These are phyloP conservation scores for Peromyscus polionotus DNA, from an alignment of 2,113 vertebrate genomes.

Conservation along the genomic window DNA sequence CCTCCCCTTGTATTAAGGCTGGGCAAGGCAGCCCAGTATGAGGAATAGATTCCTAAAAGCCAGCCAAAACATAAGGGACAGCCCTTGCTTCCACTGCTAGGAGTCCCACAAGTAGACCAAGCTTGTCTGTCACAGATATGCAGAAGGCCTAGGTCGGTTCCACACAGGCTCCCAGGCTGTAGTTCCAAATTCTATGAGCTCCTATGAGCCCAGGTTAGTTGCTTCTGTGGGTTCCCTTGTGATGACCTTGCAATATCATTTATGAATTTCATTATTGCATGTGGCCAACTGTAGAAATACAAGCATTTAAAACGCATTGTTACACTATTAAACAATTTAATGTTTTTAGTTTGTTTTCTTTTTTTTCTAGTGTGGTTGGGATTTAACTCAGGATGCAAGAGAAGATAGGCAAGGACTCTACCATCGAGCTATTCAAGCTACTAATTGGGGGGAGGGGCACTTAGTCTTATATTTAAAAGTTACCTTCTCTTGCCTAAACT, in stretches of 20 bases:
- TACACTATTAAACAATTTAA: background rate
- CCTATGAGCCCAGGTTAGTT: background rate
- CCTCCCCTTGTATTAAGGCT: background rate
- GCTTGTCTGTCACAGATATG: background rate
- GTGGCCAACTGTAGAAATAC: background rate
- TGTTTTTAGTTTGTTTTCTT: background rate
- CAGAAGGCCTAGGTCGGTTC: background rate
- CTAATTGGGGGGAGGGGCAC: background rate
- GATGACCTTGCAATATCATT: background rate
- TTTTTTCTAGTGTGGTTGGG: background rate
- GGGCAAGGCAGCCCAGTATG: background rate
- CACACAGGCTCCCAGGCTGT: background rate
- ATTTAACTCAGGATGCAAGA: background rate
- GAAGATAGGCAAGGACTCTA: background rate
- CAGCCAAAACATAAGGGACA: background rate
- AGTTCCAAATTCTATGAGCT: background rate
- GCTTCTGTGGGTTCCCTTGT: background rate
- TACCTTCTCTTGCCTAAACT: background rate
- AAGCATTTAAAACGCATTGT: background rate
- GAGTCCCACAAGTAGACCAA: background rate
- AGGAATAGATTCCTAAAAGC: background rate
- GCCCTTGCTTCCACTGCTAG: background rate
- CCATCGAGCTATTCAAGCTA: background rate
- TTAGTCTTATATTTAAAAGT: conserved; percentile 11
- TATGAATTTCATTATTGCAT: background rate